Evolutionary conservation across 2,113 vertebrate species (phyloP).

Genomic region (Otus sunia): DNA sequence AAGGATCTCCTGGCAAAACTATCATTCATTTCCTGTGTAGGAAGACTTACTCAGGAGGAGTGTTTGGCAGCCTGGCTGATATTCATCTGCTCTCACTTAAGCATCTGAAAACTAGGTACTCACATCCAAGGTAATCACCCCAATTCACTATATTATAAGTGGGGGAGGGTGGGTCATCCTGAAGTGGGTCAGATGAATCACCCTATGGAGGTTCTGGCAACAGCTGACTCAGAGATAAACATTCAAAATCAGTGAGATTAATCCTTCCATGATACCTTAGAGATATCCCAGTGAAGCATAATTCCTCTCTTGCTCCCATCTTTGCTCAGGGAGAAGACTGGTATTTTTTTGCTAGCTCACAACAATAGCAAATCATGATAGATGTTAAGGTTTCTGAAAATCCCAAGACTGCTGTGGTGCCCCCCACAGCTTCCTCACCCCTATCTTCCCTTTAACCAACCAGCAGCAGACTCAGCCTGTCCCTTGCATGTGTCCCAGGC

Average conservation of each 20-base stretch:
- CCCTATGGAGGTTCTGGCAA: not conserved
- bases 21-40: not conserved
- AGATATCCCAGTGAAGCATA: fast-evolving
- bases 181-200: not conserved
- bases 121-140: not conserved
- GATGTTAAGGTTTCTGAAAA: not conserved
- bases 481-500: not conserved
- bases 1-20: not conserved
- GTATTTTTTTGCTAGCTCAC: not conserved
- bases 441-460: not conserved
- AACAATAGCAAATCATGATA: not conserved
- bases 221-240: not conserved
- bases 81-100: not conserved
- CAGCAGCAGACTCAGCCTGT: not conserved
- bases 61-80: not conserved
- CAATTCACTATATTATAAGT: not conserved
- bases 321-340: not conserved
- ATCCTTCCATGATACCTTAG: not conserved
- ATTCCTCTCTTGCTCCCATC: not conserved
- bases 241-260: not conserved
- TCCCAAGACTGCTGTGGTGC: not conserved
- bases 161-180: not conserved
- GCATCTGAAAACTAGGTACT: not conserved
- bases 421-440: not conserved
- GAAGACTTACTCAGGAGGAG: not conserved